Conservation (phyloP, 2,888 invertebrate species). For the Philopedon plagiatum region DNA sequence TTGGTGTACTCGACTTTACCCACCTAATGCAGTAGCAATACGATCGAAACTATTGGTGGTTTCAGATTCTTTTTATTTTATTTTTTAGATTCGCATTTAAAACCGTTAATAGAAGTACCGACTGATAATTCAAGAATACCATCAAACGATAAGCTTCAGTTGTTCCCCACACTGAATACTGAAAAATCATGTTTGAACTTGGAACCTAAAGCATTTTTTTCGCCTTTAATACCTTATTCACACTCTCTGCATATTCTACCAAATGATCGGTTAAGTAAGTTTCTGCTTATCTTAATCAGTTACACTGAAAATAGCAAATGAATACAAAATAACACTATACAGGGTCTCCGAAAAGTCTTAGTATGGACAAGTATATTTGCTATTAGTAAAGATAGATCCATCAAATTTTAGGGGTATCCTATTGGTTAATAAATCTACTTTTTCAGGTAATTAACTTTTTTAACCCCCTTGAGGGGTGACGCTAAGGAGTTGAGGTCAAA, state of each 20-base stretch:
- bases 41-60: neutral
- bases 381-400: too few relatives aligned
- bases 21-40: neutral
- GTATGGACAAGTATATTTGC: too few relatives aligned
- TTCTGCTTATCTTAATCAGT: too few relatives aligned
- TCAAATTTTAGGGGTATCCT: too few relatives aligned
- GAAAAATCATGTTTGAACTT: constrained; percentile 22
- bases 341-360: too few relatives aligned
- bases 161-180: constrained; percentile 19
- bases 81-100: constrained; percentile 34
- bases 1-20: too few relatives aligned
- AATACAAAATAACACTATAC: too few relatives aligned
- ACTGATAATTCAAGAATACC: constrained; percentile 18
- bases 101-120: constrained; percentile 38
- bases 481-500: too few relatives aligned
- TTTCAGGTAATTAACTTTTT: too few relatives aligned
- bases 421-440: too few relatives aligned
- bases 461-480: too few relatives aligned
- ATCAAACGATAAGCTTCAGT: constrained; percentile 16
- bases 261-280: constrained; percentile 28
- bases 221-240: constrained; percentile 34
- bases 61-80: neutral
- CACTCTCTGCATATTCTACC: constrained; percentile 35
- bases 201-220: constrained; percentile 33
- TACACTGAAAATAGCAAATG: too few relatives aligned